These are phyloP conservation scores for Emydocephalus ijimae DNA, from an alignment of 2,113 vertebrate genomes.

Conservation along the genomic window DNA sequence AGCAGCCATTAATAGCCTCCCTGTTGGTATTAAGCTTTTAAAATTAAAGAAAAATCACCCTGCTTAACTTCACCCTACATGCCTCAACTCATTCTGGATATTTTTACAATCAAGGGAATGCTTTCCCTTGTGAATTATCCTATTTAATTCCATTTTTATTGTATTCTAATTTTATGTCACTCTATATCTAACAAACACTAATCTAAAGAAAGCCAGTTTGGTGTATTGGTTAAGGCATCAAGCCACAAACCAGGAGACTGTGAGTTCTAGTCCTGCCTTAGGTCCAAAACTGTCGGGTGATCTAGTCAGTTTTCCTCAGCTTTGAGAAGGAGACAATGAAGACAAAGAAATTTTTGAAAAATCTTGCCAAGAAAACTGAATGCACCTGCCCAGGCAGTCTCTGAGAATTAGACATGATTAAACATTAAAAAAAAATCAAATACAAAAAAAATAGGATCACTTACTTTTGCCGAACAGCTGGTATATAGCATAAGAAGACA, in stretches of 20 bases:
- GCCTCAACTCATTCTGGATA: background rate
- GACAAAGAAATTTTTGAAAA: background rate
- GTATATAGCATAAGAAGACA: constrained; percentile 43
- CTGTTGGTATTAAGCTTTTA: background rate
- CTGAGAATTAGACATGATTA: background rate
- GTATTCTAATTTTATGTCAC: background rate
- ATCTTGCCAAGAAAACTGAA: background rate
- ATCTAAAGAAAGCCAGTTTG: background rate
- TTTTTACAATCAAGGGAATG: background rate
- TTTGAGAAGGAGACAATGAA: background rate
- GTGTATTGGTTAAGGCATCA: background rate
- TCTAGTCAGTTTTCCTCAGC: background rate
- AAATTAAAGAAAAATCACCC: background rate
- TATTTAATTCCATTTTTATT: background rate
- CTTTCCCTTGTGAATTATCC: background rate
- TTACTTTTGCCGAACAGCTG: constrained; percentile 63
- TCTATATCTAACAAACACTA: background rate
- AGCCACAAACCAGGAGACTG: background rate
- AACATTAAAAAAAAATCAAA: background rate
- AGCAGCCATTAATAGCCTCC: background rate
- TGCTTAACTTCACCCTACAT: background rate
- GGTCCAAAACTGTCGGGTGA: background rate
- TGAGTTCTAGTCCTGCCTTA: background rate
- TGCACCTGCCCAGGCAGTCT: background rate
- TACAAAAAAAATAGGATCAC: constrained; percentile 12